Base-by-base conservation (phyloP, 2,888 invertebrate species). In the Tetragonisca angustula region DNA sequence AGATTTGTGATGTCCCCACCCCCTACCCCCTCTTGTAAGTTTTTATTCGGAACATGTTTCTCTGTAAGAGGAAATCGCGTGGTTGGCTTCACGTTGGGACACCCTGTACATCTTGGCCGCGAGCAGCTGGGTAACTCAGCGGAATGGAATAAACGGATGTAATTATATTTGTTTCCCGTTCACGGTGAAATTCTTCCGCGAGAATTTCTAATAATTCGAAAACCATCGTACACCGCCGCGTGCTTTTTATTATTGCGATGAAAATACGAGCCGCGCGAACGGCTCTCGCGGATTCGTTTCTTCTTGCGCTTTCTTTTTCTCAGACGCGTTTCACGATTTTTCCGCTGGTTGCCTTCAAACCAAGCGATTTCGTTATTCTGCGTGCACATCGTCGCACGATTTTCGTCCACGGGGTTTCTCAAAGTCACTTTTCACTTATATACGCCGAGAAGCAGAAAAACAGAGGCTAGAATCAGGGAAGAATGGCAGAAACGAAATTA, bases 401-500 rank as follows among this genome's bases (percentile, higher is more conserved):
- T 27, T 27, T 65, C 15, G 15, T n/a, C 3, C 32, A 4, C 32
- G 4, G 56, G 36, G 17, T 2, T 9, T 11, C 19, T 32, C 19
- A 19, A 62, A 32, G 5, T 4, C 19, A 19, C 21, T 4, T 62
- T 62, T 32, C 43, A 43, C 43, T 43, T 43, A 9, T 43, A 43
- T 32, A 4, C 32, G 32, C 4, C 32, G 32, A 32, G 4, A 32
- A 4, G 32, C 4, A 32, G 71, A 24, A 59, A 11, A n/a, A 59
- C 21, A 59, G 19, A 56, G 19, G 56, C 56, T 43, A n/a, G 56
- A 27, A 27, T 27, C 2, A 27, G 4, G 69, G 13, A 59, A 49
- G 32, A 59, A 59, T 49, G 59, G 71, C 4, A 59, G 59, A 71
- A 43, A 71, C 24, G 27, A 71, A 71, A 71, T 71, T 71, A 61